Conservation (phyloP, 1,140 invertebrate species). For the Brachionus paranguensis region DNA sequence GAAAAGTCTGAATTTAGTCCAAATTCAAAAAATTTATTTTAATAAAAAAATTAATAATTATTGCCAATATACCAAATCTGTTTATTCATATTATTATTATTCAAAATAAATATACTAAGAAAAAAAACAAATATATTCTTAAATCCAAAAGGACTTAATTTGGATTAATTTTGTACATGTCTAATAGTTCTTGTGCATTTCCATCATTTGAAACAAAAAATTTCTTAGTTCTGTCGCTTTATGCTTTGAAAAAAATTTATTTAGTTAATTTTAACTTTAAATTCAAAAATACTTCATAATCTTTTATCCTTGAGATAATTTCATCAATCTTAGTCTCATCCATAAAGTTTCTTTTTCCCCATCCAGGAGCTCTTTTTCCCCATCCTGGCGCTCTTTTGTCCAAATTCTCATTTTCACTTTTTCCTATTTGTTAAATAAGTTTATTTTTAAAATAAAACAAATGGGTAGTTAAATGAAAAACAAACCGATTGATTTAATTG, state of each 20-base stretch:
- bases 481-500: not conserved
- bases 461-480: not conserved
- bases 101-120: not conserved
- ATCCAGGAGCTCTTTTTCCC: not conserved
- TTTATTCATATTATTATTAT: not conserved
- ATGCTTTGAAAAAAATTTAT: not conserved
- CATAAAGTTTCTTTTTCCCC: not conserved
- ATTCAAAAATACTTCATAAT: not conserved
- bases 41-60: not conserved
- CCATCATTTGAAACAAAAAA: not conserved
- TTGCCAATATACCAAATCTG: not conserved
- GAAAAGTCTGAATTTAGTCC: not conserved
- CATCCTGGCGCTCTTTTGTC: slow-evolving; percentile 20
- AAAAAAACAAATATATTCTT: not conserved
- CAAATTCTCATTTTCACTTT: not conserved
- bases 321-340: not conserved
- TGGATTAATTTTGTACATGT: not conserved
- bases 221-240: slow-evolving; percentile 5
- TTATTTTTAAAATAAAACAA: too few species aligned
- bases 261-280: not conserved
- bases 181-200: not conserved
- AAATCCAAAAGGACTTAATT: too few species aligned
- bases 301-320: not conserved
- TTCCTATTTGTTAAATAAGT: too few species aligned
- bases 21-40: not conserved